Conservation (phyloP, 2,888 invertebrate genomes). For the Aleiodes testaceus region DNA sequence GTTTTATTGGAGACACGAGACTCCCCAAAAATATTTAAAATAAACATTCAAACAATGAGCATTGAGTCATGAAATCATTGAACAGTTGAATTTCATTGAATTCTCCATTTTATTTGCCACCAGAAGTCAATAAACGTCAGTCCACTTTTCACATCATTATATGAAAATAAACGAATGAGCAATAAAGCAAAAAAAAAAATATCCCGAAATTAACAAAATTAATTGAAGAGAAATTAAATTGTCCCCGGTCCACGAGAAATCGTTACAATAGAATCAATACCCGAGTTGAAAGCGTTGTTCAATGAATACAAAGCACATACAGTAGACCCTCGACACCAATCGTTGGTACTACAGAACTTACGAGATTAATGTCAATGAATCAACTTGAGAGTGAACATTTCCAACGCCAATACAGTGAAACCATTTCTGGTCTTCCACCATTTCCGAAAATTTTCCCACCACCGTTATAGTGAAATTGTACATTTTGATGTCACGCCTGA, state of each 20-base stretch:
- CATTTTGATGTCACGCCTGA: constrained; percentile 22
- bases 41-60: neutral
- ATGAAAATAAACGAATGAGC: too few species aligned
- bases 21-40: neutral
- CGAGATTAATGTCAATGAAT: constrained; percentile 51
- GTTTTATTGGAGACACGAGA: neutral
- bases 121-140: neutral
- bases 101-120: neutral
- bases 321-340: constrained; percentile 44
- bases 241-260: neutral
- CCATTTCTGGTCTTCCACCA: constrained; percentile 6
- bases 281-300: neutral
- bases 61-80: neutral
- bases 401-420: constrained; percentile 1
- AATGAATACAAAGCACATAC: constrained; percentile 22
- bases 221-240: constrained; percentile 1
- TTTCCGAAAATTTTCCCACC: neutral
- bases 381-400: constrained; percentile 36
- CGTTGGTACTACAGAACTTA: constrained; percentile 51
- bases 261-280: constrained; percentile 22
- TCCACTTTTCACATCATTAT: too few species aligned
- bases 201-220: neutral
- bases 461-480: neutral
- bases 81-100: neutral
- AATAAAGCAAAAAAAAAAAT: neutral